Base-by-base conservation (phyloP, 2,888 invertebrate species). In the Aricia artaxerxes region DNA sequence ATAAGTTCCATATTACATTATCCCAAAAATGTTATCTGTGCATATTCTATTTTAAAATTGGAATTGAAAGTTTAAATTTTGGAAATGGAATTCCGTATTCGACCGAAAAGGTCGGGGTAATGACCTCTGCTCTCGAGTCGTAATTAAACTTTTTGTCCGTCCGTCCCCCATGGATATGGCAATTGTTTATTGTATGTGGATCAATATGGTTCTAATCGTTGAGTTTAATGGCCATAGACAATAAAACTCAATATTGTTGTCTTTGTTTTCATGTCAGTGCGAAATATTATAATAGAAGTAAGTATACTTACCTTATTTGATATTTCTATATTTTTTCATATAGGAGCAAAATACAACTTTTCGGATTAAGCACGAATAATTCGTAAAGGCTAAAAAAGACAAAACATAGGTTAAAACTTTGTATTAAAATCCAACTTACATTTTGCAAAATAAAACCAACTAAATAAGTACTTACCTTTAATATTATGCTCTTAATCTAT, bases 121-220 rank as follows among this genome's bases (percentile, higher is more conserved):
- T 85, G 88, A 88, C 88, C 91, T 85, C 82, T 86, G 85, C 85
- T 86, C 84, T 83, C 84, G 84, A 86, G 83, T 85, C 83, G 86
- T 90, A 89, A 91, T 90, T 91, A 89, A 85, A 84, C 83, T 87
- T 90, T 89, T 87, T 87, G 89, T 90, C 91, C 90, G 89, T 91
- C 87, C 83, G 83, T 83, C 86, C 87, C 86, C 86, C 84, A 86
- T 85, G 83, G 83, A 84, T 84, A 88, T 86, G 84, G 86, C 85
- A 89, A 91, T 91, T 89, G 87, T 82, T 85, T 85, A 86, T 85
- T 83, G 82, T 85, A 81, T 81, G 79, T 78, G 77, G 77, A 76
- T 76, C 76, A 57, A 57, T 57, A 57, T 35, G 44, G 44, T 9
- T 69, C 69, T 69, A 69, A 35, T 38, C 35, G 13, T 35, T 38